These are phyloP conservation scores for Aselliscus stoliczkanus DNA, from an alignment of 2,797 vertebrate genomes.

Conservation along the genomic window DNA sequence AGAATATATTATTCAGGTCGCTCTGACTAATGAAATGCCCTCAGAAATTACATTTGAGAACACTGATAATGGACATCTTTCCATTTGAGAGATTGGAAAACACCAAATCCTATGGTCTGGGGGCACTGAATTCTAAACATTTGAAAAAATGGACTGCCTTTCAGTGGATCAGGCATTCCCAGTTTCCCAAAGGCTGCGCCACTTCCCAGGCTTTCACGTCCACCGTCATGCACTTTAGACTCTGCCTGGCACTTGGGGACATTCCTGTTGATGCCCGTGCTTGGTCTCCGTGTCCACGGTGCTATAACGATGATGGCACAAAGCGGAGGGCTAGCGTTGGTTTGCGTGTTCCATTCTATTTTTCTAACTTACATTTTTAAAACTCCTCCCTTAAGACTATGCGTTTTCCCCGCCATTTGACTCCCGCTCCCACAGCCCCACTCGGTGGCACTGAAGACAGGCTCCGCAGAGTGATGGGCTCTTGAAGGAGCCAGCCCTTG, in stretches of 20 bases:
- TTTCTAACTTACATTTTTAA: neutral
- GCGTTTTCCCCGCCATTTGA: neutral
- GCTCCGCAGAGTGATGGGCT: rapidly evolving
- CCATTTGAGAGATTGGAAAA: neutral
- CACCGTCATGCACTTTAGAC: neutral
- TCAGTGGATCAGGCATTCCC: rapidly evolving
- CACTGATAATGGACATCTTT: neutral
- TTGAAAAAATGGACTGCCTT: rapidly evolving
- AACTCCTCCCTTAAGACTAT: neutral
- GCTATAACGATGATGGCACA: rapidly evolving
- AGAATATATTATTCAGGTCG: neutral
- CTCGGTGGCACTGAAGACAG: neutral
- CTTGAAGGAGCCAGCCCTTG: neutral
- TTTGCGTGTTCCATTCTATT: neutral
- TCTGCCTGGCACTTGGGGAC: neutral
- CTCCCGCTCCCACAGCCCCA: too few relatives aligned
- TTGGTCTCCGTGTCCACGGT: rapidly evolving
- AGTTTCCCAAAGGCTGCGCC: neutral
- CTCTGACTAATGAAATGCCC: neutral
- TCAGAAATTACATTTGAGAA: too few relatives aligned
- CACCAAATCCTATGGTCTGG: neutral
- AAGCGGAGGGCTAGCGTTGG: rapidly evolving
- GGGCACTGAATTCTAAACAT: neutral
- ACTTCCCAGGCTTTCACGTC: neutral
- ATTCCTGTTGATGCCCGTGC: neutral